Conservation (phyloP, 2,113 vertebrate species). For the Cebidichthys violaceus region DNA sequence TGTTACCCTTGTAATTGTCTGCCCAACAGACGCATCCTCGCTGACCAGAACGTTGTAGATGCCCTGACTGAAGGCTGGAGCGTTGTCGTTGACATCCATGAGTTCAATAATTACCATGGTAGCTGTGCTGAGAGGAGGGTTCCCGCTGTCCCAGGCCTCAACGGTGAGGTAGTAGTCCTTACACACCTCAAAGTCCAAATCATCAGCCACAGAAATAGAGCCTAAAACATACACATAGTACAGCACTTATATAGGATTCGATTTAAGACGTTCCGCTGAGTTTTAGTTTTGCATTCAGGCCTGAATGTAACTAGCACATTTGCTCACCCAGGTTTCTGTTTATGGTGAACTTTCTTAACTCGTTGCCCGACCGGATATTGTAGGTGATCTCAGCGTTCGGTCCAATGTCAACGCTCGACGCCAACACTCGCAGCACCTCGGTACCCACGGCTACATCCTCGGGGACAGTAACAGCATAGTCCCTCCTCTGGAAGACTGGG, state of each 20-base stretch:
- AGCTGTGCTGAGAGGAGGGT: conserved; percentile 90
- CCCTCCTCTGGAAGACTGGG: conserved; percentile 93
- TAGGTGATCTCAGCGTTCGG: conserved; percentile 95
- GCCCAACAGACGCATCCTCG: conserved; percentile 90
- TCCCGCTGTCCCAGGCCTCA: conserved; percentile 94
- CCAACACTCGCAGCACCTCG: conserved; percentile 90
- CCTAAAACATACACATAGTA: conserved; percentile 78
- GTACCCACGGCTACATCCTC: conserved; percentile 92
- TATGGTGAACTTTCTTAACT: conserved; percentile 91
- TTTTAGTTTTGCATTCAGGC: not conserved
- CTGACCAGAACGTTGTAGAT: conserved; percentile 94
- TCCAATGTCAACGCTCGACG: conserved; percentile 95
- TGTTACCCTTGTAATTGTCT: conserved; percentile 89
- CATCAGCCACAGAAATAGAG: conserved; percentile 88
- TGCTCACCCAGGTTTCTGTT: conserved; percentile 85
- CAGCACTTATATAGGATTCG: conserved; percentile 58
- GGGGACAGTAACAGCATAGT: conserved; percentile 90
- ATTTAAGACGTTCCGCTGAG: not conserved
- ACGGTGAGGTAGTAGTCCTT: conserved; percentile 94
- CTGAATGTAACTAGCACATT: not conserved
- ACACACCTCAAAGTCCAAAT: conserved; percentile 94
- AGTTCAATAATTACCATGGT: conserved; percentile 92
- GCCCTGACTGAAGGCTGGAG: conserved; percentile 90
- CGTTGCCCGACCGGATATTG: conserved; percentile 91
- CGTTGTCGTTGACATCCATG: conserved; percentile 96